phyloP scores from a whole-genome alignment of 2,888 invertebrate genomes.

The Thecocarcelia acutangulata region DNA sequence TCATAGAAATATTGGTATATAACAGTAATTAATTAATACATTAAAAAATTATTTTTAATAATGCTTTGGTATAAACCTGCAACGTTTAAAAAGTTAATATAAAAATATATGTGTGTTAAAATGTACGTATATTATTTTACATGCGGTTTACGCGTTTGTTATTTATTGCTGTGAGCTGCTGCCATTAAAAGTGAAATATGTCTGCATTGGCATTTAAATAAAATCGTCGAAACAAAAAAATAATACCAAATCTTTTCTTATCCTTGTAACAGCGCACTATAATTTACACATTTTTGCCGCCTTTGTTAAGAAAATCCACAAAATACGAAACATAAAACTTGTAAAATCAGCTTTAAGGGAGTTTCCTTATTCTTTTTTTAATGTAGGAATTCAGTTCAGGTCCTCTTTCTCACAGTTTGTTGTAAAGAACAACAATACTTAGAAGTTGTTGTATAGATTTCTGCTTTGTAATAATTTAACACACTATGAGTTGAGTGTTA shows the following conservation, averaged over 20 bases:
- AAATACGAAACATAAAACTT: conserved; percentile 4
- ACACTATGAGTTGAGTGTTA: conserved; percentile 66
- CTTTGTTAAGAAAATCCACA: conserved; percentile 25
- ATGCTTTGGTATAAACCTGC: too few relatives aligned
- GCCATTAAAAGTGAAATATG: conserved; percentile 67
- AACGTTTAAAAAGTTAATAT: too few relatives aligned
- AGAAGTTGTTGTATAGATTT: conserved; percentile 1
- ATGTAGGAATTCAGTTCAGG: conserved; percentile 5
- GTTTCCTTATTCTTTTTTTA: conserved; percentile 20
- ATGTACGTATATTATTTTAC: too few relatives aligned
- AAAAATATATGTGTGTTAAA: too few relatives aligned
- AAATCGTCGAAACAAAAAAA: conserved; percentile 6
- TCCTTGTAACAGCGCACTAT: conserved; percentile 57
- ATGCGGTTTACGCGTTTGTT: too few relatives aligned
- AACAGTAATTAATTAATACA: too few relatives aligned
- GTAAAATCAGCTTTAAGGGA: conserved; percentile 60
- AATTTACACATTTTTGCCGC: conserved; percentile 67
- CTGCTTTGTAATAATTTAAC: conserved; percentile 58
- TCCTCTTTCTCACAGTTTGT: conserved; percentile 48
- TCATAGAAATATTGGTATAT: too few relatives aligned
- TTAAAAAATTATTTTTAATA: too few relatives aligned
- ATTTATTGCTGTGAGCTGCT: conserved; percentile 22
- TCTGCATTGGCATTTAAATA: conserved; percentile 56
- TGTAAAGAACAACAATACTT: conserved; percentile 34
- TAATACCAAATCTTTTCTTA: conserved; percentile 35